Evolutionary conservation across 2,888 invertebrate genomes (phyloP).

Genomic region (Synergus laeviventris): DNA sequence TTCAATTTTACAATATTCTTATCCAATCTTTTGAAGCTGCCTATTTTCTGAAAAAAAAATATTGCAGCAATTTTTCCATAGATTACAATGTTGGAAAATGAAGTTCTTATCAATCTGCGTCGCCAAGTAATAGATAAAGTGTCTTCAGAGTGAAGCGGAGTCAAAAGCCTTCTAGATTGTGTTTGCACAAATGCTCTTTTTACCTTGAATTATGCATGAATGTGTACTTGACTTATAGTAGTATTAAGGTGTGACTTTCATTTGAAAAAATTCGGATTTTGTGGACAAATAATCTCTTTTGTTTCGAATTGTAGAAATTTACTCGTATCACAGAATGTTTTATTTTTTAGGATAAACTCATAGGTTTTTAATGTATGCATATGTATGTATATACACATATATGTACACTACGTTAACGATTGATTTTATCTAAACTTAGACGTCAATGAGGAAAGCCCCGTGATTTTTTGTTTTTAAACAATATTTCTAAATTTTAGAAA

Average conservation of each 20-base stretch:
- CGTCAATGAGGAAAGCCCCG: neutral
- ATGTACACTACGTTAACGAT: neutral
- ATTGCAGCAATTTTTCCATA: neutral
- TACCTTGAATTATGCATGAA: neutral
- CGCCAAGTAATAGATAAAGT: neutral
- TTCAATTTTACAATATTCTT: neutral
- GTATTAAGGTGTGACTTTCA: neutral
- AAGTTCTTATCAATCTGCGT: neutral
- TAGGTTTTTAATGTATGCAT: neutral
- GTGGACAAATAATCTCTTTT: neutral
- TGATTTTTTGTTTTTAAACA: neutral
- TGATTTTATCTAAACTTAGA: neutral
- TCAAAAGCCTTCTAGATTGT: neutral
- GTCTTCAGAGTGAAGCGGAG: neutral
- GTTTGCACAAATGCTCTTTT: neutral
- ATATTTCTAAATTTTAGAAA: neutral
- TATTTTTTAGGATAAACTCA: slow-evolving; percentile 5
- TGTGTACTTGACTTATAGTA: neutral
- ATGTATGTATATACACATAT: neutral
- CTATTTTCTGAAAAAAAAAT: neutral
- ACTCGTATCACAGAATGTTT: neutral
- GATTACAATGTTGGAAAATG: neutral
- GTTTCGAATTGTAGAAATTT: slow-evolving; percentile 6
- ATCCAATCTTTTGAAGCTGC: neutral
- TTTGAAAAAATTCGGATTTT: neutral